Evolutionary conservation across 2,888 invertebrate species (phyloP).

Genomic region (Latrodectus hesperus): DNA sequence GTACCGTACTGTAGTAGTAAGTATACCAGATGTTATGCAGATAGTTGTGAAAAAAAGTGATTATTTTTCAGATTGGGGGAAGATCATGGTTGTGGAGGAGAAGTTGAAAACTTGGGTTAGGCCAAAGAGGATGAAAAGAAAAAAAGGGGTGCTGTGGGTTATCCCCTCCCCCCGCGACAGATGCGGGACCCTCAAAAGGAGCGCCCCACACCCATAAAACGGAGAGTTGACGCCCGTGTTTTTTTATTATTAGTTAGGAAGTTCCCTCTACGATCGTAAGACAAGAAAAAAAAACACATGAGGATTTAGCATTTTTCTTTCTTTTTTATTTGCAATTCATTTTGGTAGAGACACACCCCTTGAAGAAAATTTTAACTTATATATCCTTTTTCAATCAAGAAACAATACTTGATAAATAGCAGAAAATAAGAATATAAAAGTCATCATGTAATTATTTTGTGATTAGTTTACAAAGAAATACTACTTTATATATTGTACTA

Average conservation of each 20-base stretch:
- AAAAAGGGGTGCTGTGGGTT: slow-evolving; percentile 55
- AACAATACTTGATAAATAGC: too few species aligned
- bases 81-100: slow-evolving; percentile 18
- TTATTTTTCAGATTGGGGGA: slow-evolving; percentile 50
- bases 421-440: too few species aligned
- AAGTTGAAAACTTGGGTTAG: slow-evolving; percentile 13
- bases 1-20: slow-evolving; percentile 15
- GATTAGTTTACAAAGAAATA: too few species aligned
- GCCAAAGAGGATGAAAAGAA: neutral
- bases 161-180: slow-evolving; percentile 47
- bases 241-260: slow-evolving; percentile 16
- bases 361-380: too few species aligned
- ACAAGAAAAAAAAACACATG: slow-evolving; percentile 42
- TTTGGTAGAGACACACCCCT: neutral
- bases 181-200: slow-evolving; percentile 36
- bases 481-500: too few species aligned
- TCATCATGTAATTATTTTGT: too few species aligned
- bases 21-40: slow-evolving; percentile 47
- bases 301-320: neutral
- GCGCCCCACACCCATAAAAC: slow-evolving; percentile 52
- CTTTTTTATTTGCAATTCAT: neutral
- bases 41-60: slow-evolving; percentile 43
- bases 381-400: too few species aligned
- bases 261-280: slow-evolving; percentile 14
- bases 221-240: slow-evolving; percentile 27